Evolutionary conservation across 1,140 invertebrate species (phyloP), one percentile per base, ranked within the genome.

Genomic region (Drosophila pachea): DNA sequence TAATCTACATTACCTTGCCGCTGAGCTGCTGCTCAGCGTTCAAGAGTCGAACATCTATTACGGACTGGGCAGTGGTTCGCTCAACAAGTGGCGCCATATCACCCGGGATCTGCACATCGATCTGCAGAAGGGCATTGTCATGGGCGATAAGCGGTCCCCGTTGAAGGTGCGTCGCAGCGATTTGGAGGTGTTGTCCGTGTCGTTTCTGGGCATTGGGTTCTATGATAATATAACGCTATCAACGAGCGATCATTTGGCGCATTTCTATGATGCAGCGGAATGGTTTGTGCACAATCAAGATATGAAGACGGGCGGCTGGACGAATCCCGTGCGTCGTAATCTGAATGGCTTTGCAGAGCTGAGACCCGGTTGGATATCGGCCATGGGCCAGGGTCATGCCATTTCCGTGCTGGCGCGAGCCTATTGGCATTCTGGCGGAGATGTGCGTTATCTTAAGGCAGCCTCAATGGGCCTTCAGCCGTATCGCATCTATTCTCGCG

Each of bases 351-450:
- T 96, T 89, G 92, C 93, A 47, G 94, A 95, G 70, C 91, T 98
- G 36, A 91, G 93, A 68, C 94, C 96, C 11, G 97, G 97, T 59
- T 98, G 97, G 97, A 96, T 98, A 89, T 99, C 97, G 3, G 96
- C 97, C 6, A 99, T 99, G 98, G 97, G 96, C 5, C 97, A 99
- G 89, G 98, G 98, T 0, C 98, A 99, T 89, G 97, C 95, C 0
- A 96, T 99, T 63, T 99, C 97, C 0, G 92, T 99, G 8, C 90
- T 99, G 49, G 93, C 96, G 4, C 91, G 98, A 73, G 97, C 98
- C 0, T 98, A 95, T 90, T 92, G 94, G 89, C 92, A 94, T 87
- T 97, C 95, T 12, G 93, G 94, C 50, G 92, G 94, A 8, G 93
- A 96, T 76, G 79, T 90, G 52, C 89, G 90, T 48, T 99, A 97